A percentile compares a stretch with the other conserved stretches of the same genome.
Conservation (phyloP, 2,888 invertebrate genomes). For the Thysanoteuthis rhombus region DNA sequence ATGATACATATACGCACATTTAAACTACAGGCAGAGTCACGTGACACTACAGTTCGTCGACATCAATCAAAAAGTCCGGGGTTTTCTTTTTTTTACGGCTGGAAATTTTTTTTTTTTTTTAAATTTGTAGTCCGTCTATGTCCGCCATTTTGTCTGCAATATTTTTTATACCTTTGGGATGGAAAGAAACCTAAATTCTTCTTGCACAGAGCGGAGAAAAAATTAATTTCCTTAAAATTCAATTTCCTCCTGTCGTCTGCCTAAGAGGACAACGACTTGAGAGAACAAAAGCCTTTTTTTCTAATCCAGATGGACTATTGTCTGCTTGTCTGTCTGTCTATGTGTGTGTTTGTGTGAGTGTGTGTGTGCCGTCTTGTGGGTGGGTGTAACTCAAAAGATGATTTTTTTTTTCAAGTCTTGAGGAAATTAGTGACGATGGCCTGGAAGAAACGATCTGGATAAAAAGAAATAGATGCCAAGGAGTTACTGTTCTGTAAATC, state of each 20-base stretch:
- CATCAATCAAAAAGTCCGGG: not conserved
- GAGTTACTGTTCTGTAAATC: too few species aligned
- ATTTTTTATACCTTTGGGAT: not conserved
- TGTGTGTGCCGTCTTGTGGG: too few species aligned
- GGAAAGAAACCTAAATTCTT: not conserved
- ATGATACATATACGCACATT: not conserved
- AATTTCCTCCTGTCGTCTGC: not conserved
- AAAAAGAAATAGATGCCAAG: too few species aligned
- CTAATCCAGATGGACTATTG: not conserved
- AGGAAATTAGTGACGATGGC: not conserved
- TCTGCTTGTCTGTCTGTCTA: not conserved
- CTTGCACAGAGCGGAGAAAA: not conserved
- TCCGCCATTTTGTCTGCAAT: not conserved
- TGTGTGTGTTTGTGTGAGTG: too few species aligned
- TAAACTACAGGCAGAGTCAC: not conserved
- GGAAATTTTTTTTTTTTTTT: not conserved
- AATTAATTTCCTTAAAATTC: slow-evolving; percentile 12
- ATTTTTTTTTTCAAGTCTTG: not conserved
- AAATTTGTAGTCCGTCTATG: not conserved
- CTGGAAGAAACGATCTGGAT: not conserved
- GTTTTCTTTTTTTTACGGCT: not conserved
- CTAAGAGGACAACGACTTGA: not conserved
- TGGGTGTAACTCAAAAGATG: not conserved
- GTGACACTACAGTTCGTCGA: not conserved
- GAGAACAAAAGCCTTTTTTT: not conserved